These are phyloP conservation scores for Luffia ferchaultella DNA, from an alignment of 2,888 invertebrate genomes.

Conservation along the genomic window DNA sequence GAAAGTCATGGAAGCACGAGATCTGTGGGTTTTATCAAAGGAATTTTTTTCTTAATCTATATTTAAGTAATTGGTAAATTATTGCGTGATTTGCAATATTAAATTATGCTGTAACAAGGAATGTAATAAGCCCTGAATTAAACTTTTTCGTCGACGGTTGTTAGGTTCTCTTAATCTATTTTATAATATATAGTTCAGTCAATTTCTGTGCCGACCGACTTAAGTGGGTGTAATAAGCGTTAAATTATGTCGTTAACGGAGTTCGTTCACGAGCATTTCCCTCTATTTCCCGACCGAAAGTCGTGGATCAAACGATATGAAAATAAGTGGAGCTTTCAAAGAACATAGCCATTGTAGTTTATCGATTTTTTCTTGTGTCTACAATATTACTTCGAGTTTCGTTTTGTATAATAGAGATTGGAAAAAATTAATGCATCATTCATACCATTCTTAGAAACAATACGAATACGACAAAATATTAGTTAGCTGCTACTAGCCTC, in stretches of 20 bases:
- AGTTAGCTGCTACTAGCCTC: too few species aligned
- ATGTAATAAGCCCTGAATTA: too few species aligned
- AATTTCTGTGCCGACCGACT: not conserved
- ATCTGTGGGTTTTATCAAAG: too few species aligned
- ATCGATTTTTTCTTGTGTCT: not conserved
- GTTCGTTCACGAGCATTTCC: not conserved
- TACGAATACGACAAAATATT: too few species aligned
- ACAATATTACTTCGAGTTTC: not conserved
- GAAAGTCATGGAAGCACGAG: too few species aligned
- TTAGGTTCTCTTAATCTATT: not conserved
- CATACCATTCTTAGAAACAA: too few species aligned
- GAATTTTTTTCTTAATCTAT: too few species aligned
- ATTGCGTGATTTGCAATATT: too few species aligned
- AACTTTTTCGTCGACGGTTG: not conserved
- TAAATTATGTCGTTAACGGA: not conserved
- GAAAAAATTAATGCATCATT: too few species aligned
- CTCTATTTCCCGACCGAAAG: not conserved
- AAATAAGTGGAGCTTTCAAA: not conserved
- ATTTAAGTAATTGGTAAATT: too few species aligned
- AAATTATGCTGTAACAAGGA: too few species aligned
- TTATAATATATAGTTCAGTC: not conserved
- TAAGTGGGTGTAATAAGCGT: not conserved
- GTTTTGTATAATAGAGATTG: not conserved
- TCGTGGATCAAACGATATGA: not conserved
- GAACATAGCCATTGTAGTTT: not conserved